Evolutionary conservation across 2,113 vertebrate genomes (phyloP), one percentile per base, ranked within the genome.

Genomic region (Craseonycteris thonglongyai): DNA sequence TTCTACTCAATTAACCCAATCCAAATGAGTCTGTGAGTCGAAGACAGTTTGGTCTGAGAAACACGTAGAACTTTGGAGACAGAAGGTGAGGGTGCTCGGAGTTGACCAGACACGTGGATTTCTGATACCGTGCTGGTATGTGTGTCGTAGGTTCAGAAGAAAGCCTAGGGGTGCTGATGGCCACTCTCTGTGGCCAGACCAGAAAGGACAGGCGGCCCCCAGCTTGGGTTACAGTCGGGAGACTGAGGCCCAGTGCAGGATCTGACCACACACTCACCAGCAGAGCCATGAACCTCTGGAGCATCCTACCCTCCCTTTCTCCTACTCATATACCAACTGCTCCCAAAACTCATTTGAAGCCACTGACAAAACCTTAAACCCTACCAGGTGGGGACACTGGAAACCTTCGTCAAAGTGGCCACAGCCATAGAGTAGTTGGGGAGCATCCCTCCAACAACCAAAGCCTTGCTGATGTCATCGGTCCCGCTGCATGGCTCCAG

Each of bases 1-100:
- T 96, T 90, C 81, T 58, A 75, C 51, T 61, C 89, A 90, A 91
- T 75, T 93, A 95, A 95, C 63, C 49, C 90, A 93, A 65, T 33
- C 56, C 81, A 94, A 95, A 72, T 68, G 72, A 59, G 35, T 61
- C 18, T 97, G 24, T 87, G 56, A 93, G 40, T 88, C 35, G 42
- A 90, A 92, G 75, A 71, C 33, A 35, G 49, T 90, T 76, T 95
- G 74, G 91, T 88, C 83, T 38, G 21, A 92, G 69, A 74, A 94
- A 45, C 1, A 82, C 40, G 91, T 61, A 88, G 72, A 83, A 87
- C 58, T 45, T 33, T 8, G 24, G 51, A 71, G 40, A 85, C 33
- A 92, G 66, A 95, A 93, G 86, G 38, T 24, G 54, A 72, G 76
- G 76, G 2, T 92, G 71, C 54, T 90, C 90, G 65, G 45, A 66